Percentiles rank a stretch among this genome's conserved stretches.
Conservation (phyloP, 1,140 invertebrate species). For the Chlorops oryzae region DNA sequence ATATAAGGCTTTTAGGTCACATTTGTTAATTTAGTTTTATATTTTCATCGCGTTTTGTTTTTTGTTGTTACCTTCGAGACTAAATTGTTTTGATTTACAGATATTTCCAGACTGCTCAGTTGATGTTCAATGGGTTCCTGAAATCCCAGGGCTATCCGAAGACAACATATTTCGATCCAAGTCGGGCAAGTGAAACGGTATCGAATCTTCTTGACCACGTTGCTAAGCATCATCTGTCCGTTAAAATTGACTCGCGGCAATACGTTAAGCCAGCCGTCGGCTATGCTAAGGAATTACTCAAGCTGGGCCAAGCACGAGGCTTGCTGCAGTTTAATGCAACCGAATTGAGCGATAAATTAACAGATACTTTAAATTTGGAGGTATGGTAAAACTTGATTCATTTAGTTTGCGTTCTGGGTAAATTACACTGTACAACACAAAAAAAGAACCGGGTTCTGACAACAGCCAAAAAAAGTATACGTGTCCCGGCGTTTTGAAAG, state of each 20-base stretch:
- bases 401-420: too few species aligned
- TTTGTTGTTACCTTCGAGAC: constrained; percentile 14
- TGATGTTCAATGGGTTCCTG: constrained; percentile 67
- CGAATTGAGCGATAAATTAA: constrained; percentile 66
- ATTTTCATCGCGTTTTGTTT: constrained; percentile 19
- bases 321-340: constrained; percentile 54
- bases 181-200: constrained; percentile 60
- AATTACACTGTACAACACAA: too few species aligned
- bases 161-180: constrained; percentile 61
- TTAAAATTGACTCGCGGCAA: constrained; percentile 63
- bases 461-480: too few species aligned
- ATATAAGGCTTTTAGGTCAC: too few species aligned
- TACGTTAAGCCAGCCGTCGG: constrained; percentile 69
- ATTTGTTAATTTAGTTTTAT: constrained; percentile 17
- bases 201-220: constrained; percentile 61
- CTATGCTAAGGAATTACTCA: constrained; percentile 63
- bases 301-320: constrained; percentile 61
- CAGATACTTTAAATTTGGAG: constrained; percentile 71
- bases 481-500: too few species aligned
- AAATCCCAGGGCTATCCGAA: constrained; percentile 70
- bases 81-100: too few species aligned
- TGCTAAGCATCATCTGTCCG: constrained; percentile 62
- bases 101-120: constrained; percentile 62
- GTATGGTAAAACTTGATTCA: constrained; percentile 25
- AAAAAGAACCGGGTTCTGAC: too few species aligned